Percentiles rank a stretch among this genome's conserved stretches.
These are phyloP conservation scores for Penaeus chinensis DNA, from an alignment of 1,140 invertebrate genomes.

Conservation along the genomic window DNA sequence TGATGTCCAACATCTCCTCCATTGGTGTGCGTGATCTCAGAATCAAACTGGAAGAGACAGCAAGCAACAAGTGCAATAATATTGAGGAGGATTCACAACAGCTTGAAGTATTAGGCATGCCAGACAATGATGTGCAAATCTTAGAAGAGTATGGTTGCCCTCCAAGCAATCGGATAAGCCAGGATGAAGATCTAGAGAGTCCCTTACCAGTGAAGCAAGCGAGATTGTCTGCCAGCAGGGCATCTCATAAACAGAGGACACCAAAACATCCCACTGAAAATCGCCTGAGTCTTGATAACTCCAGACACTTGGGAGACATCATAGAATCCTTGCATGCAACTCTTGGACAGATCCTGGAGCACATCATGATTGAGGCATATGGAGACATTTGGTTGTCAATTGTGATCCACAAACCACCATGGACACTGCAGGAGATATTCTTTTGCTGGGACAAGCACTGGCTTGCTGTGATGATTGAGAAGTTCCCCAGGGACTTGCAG, in stretches of 20 bases:
- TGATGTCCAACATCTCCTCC: slow-evolving; percentile 41
- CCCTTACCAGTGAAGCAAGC: not conserved
- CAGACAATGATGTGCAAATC: not conserved
- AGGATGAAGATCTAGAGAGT: not conserved
- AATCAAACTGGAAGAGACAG: not conserved
- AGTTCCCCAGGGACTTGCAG: slow-evolving; percentile 39
- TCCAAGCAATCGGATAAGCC: not conserved
- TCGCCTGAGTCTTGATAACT: not conserved
- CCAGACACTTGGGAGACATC: slow-evolving; percentile 1
- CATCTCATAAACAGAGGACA: not conserved
- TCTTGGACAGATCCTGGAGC: slow-evolving; percentile 46
- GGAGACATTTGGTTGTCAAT: slow-evolving; percentile 48
- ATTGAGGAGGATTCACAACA: not conserved
- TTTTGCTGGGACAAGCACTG: slow-evolving; percentile 60
- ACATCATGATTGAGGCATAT: slow-evolving; percentile 48
- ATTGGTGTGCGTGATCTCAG: slow-evolving; percentile 31
- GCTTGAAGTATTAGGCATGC: not conserved
- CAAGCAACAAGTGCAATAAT: not conserved
- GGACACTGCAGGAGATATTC: slow-evolving; percentile 48
- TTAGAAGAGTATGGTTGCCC: not conserved
- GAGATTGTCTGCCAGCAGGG: not conserved
- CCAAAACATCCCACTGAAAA: not conserved
- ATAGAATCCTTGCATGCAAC: slow-evolving; percentile 26
- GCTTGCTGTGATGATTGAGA: slow-evolving; percentile 57
- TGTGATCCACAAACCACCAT: slow-evolving; percentile 55